phyloP scores from a whole-genome alignment of 2,797 vertebrate genomes.

The Yasuhikotakia modesta region DNA sequence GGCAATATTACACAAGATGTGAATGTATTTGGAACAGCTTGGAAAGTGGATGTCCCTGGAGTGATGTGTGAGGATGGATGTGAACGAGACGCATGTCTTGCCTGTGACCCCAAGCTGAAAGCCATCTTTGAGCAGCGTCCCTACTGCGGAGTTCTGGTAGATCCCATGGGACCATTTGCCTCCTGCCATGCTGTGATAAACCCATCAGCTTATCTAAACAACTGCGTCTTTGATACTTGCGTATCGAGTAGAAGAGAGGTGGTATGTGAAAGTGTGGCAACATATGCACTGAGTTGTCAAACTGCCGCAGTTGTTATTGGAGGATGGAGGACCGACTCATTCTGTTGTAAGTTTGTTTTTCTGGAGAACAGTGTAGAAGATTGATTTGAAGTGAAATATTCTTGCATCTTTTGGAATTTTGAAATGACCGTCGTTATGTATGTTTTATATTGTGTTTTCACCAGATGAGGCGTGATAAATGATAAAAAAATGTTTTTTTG shows the following conservation, averaged over 20 bases:
- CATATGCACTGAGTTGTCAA: slow-evolving; percentile 72
- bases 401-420: neutral
- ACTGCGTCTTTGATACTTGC: slow-evolving; percentile 74
- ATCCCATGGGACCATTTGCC: slow-evolving; percentile 69
- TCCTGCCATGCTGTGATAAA: slow-evolving; percentile 67
- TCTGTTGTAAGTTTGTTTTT: slow-evolving; percentile 73
- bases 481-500: neutral
- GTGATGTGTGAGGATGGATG: slow-evolving; percentile 68
- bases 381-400: no score
- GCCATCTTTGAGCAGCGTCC: slow-evolving; percentile 63
- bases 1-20: slow-evolving; percentile 63
- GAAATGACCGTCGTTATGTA: neutral
- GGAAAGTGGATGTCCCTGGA: slow-evolving; percentile 68
- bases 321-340: slow-evolving; percentile 72
- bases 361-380: neutral
- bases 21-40: slow-evolving; percentile 65
- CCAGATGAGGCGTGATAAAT: neutral
- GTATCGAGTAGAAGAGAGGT: slow-evolving; percentile 63
- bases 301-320: slow-evolving; percentile 64
- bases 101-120: slow-evolving; percentile 59
- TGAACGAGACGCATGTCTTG: slow-evolving; percentile 64
- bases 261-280: slow-evolving; percentile 71
- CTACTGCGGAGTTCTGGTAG: slow-evolving; percentile 71
- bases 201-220: slow-evolving; percentile 69
- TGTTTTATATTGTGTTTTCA: no score